These are phyloP conservation scores for Patiria pectinifera DNA, from an alignment of 53 echinoderm and acorn worm genomes.

Conservation along the genomic window DNA sequence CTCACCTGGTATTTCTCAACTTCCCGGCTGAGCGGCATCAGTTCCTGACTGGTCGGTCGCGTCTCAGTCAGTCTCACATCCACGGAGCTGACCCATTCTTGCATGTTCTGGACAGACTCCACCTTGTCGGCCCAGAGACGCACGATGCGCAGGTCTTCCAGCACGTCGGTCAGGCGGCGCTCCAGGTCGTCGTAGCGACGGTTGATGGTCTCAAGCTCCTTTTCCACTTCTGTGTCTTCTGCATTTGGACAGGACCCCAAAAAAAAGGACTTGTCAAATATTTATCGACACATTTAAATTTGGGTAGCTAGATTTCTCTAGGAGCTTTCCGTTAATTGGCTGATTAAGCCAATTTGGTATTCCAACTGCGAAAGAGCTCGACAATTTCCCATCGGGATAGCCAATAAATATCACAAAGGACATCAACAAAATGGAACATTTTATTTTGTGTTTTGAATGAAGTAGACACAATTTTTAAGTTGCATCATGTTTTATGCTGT, in stretches of 20 bases:
- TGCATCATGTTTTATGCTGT: too few species aligned
- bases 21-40: constrained; percentile 75
- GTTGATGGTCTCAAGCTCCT: constrained; percentile 80
- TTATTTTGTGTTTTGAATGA: too few species aligned
- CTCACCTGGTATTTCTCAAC: constrained; percentile 88
- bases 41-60: constrained; percentile 84
- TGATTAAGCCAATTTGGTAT: too few species aligned
- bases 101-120: constrained; percentile 90
- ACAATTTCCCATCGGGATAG: too few species aligned
- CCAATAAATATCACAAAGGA: too few species aligned
- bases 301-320: neutral
- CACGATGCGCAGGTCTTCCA: constrained; percentile 93
- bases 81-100: constrained; percentile 83
- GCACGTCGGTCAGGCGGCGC: constrained; percentile 74
- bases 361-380: too few species aligned
- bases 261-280: neutral
- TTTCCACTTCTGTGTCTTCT: constrained; percentile 97
- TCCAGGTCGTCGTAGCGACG: constrained; percentile 90
- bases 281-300: neutral
- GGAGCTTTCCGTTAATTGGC: too few species aligned
- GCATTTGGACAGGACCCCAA: neutral
- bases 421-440: too few species aligned
- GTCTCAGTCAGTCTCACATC: constrained; percentile 75
- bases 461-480: too few species aligned
- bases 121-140: constrained; percentile 90